Percentiles rank a stretch among this genome's conserved stretches.
These are phyloP conservation scores for Silurus asotus DNA, from an alignment of 2,113 vertebrate genomes.

Conservation along the genomic window DNA sequence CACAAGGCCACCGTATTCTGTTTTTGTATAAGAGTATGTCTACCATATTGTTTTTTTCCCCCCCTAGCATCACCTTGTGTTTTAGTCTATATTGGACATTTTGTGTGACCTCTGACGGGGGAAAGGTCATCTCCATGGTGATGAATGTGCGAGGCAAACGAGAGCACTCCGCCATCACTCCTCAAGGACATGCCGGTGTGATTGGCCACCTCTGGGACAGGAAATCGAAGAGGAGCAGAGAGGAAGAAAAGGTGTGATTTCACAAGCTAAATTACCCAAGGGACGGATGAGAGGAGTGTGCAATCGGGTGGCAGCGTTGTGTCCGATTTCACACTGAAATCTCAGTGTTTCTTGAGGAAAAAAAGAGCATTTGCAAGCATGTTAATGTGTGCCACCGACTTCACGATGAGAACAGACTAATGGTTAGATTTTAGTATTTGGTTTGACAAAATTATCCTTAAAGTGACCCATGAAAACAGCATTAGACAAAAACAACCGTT, in stretches of 20 bases:
- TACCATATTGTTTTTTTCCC: background rate
- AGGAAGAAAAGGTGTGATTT: slow-evolving; percentile 60
- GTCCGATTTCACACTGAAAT: slow-evolving; percentile 30
- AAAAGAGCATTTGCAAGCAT: slow-evolving; percentile 20
- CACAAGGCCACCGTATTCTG: background rate
- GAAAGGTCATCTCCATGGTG: slow-evolving; percentile 46
- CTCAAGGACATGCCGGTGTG: slow-evolving; percentile 53
- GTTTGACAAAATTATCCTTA: background rate
- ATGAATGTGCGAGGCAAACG: slow-evolving; percentile 39
- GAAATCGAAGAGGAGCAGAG: slow-evolving; percentile 57
- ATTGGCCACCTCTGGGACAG: slow-evolving; percentile 56
- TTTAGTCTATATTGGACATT: slow-evolving; percentile 35
- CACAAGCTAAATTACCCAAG: slow-evolving; percentile 59
- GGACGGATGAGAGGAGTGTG: slow-evolving; percentile 49
- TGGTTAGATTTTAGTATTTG: slow-evolving; percentile 2
- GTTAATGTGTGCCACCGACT: slow-evolving; percentile 4
- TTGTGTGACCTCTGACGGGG: slow-evolving; percentile 34
- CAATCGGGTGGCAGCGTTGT: slow-evolving; percentile 21
- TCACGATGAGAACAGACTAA: background rate
- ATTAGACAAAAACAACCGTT: background rate
- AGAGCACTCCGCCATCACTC: slow-evolving; percentile 30
- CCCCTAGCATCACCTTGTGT: slow-evolving; percentile 21
- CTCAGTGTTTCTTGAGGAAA: background rate
- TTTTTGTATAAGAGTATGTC: slow-evolving; percentile 2
- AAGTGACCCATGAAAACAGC: background rate